Conservation (phyloP, 2,113 vertebrate species). For the Saiga tatarica region DNA sequence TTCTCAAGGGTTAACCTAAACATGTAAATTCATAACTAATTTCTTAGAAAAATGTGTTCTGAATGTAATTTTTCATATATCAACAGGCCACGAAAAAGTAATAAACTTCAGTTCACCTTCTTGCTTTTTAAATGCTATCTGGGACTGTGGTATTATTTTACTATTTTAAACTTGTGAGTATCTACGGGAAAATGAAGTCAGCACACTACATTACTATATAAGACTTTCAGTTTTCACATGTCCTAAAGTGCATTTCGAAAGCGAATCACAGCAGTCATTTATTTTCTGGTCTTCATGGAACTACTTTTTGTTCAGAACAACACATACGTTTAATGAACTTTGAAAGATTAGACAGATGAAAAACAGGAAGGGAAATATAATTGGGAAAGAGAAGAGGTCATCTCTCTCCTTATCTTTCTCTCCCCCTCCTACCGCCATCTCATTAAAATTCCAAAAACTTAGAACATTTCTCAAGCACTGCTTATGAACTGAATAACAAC, state of each 20-base stretch:
- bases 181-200: not conserved
- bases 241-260: not conserved
- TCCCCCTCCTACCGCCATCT: not conserved
- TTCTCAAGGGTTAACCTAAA: not conserved
- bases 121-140: not conserved
- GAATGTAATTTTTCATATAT: not conserved
- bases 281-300: not conserved
- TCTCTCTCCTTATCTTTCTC: not conserved
- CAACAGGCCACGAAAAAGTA: not conserved
- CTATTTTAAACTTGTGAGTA: not conserved
- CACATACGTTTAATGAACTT: not conserved
- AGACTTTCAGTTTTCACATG: not conserved
- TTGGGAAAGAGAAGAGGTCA: not conserved
- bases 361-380: not conserved
- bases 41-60: conserved; percentile 16
- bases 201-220: not conserved
- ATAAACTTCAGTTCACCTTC: conserved; percentile 14
- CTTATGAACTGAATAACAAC: not conserved
- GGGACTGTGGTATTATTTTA: not conserved
- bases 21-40: not conserved
- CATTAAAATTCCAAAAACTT: not conserved
- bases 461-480: not conserved
- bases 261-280: not conserved
- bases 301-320: not conserved
- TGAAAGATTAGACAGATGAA: not conserved